Percentiles rank a stretch among this genome's conserved stretches.
phyloP scores from a whole-genome alignment of 2,113 vertebrate species.

The Pogona vitticeps region DNA sequence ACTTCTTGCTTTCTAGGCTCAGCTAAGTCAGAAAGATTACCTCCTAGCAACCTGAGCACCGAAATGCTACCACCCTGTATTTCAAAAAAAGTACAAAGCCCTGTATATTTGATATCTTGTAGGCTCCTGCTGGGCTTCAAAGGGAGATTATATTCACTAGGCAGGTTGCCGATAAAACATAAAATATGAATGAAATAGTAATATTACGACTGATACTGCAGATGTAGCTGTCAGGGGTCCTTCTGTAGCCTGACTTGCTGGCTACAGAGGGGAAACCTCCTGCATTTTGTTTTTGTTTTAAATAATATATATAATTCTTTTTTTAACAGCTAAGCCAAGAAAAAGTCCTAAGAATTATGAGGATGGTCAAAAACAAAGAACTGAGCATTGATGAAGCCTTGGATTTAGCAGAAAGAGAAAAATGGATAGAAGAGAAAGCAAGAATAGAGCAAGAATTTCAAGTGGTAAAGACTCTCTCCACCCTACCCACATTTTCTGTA shows the following conservation, averaged over 20 bases:
- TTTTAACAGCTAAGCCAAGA: slow-evolving; percentile 49
- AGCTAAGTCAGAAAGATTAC: slow-evolving; percentile 23
- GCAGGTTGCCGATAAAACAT: slow-evolving; percentile 32
- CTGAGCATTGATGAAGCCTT: slow-evolving; percentile 79
- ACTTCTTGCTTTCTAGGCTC: slow-evolving; percentile 32
- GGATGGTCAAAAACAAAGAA: slow-evolving; percentile 81
- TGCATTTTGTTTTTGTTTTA: not conserved
- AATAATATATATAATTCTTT: not conserved
- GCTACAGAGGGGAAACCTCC: not conserved
- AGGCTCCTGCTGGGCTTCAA: slow-evolving; percentile 44
- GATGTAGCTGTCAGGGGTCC: not conserved
- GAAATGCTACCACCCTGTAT: slow-evolving; percentile 16
- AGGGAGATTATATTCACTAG: slow-evolving; percentile 49
- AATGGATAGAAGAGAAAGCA: not conserved
- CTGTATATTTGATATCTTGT: slow-evolving; percentile 39
- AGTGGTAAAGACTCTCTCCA: slow-evolving; percentile 14
- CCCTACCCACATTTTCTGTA: slow-evolving; percentile 1
- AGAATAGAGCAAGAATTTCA: not conserved
- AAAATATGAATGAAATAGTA: slow-evolving; percentile 47
- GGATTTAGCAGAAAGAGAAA: slow-evolving; percentile 69
- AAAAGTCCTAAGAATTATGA: slow-evolving; percentile 70
- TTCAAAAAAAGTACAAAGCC: slow-evolving; percentile 42
- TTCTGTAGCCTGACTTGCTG: not conserved
- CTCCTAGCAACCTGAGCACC: slow-evolving; percentile 46
- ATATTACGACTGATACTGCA: slow-evolving; percentile 12